Percentiles rank a stretch among this genome's conserved stretches.
phyloP scores from a whole-genome alignment of 2,888 invertebrate species.

The Lamproptera curius region DNA sequence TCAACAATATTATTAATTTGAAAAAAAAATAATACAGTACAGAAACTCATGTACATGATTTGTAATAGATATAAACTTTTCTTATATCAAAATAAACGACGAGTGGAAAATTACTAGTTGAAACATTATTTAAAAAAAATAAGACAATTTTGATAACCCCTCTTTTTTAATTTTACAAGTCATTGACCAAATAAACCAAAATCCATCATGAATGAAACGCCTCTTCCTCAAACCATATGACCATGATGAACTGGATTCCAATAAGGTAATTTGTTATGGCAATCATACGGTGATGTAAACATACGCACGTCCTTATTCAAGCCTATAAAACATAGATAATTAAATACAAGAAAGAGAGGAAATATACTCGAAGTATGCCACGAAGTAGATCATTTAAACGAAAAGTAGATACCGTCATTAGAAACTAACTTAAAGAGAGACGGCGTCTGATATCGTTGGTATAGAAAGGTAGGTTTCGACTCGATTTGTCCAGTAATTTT shows the following conservation, averaged over 20 bases:
- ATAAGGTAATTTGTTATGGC: constrained; percentile 21
- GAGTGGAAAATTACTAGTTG: too few relatives aligned
- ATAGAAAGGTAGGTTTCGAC: constrained; percentile 68
- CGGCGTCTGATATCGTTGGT: constrained; percentile 60
- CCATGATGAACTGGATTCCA: constrained; percentile 14
- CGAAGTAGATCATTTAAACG: constrained; percentile 37
- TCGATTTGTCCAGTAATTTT: constrained; percentile 66
- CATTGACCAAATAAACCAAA: too few relatives aligned
- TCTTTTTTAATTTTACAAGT: too few relatives aligned
- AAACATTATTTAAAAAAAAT: too few relatives aligned
- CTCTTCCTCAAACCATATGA: constrained; percentile 11
- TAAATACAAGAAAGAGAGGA: constrained; percentile 22
- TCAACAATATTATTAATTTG: too few relatives aligned
- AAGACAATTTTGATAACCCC: too few relatives aligned
- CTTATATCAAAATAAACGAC: too few relatives aligned
- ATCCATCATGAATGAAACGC: too few relatives aligned
- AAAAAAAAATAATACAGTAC: too few relatives aligned
- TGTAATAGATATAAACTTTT: too few relatives aligned
- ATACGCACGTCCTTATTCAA: constrained; percentile 7
- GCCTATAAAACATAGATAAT: not conserved
- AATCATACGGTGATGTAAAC: constrained; percentile 20
- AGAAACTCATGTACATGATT: too few relatives aligned
- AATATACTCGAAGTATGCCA: too few relatives aligned
- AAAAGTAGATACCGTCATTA: constrained; percentile 54
- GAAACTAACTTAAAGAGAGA: constrained; percentile 71